Evolutionary conservation across 2,797 vertebrate species (phyloP).

Genomic region (Tenualosa ilisha): DNA sequence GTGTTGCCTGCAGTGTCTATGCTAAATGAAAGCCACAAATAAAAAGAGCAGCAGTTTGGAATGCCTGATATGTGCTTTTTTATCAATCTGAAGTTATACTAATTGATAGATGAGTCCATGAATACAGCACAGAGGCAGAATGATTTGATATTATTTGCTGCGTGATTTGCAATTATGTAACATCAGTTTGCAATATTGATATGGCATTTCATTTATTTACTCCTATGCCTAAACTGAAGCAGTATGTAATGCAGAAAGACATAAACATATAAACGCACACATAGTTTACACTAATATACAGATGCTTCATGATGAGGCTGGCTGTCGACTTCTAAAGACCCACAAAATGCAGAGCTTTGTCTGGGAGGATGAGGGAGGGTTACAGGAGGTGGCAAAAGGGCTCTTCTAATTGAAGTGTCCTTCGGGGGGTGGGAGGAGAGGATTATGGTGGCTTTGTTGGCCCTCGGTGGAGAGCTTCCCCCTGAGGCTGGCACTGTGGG

Average conservation of each 20-base stretch:
- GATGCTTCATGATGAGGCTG: background rate
- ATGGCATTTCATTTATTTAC: background rate
- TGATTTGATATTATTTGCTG: background rate
- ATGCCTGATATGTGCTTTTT: background rate
- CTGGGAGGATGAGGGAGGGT: slow-evolving; percentile 44
- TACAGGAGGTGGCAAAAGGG: slow-evolving; percentile 46
- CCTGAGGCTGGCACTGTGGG: slow-evolving; percentile 52
- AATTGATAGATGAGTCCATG: background rate
- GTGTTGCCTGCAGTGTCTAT: background rate
- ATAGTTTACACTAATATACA: background rate
- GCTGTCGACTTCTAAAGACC: too few relatives aligned
- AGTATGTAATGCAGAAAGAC: too few relatives aligned
- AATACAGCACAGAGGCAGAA: background rate
- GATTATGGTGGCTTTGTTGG: slow-evolving; percentile 22
- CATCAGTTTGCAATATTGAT: background rate
- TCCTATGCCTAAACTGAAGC: background rate
- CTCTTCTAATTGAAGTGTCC: slow-evolving; percentile 70
- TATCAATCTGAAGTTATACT: background rate
- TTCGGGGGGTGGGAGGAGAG: slow-evolving; percentile 65
- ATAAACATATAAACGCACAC: background rate
- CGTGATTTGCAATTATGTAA: background rate
- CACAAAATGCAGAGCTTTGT: background rate
- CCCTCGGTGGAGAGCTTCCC: slow-evolving; percentile 33
- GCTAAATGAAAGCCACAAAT: slow-evolving; percentile 20
- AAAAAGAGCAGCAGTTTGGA: background rate